phyloP scores from a whole-genome alignment of 2,888 invertebrate genomes.

The Heliconius aoede region DNA sequence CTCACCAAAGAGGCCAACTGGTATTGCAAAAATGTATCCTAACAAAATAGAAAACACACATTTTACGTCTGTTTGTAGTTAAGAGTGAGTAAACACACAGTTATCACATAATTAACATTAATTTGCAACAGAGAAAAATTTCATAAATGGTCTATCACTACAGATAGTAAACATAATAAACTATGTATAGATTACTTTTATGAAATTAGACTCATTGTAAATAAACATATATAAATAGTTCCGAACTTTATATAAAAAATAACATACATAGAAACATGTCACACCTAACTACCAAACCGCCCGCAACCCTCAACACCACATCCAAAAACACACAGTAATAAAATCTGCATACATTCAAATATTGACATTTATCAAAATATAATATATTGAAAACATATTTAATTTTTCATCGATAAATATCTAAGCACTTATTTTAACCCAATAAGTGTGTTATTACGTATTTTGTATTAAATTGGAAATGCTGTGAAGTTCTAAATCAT shows the following conservation, averaged over 20 bases:
- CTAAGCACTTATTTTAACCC: neutral
- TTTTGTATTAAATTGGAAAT: neutral
- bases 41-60: conserved; percentile 74
- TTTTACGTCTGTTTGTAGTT: conserved; percentile 53
- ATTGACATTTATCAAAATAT: neutral
- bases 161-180: neutral
- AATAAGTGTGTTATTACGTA: neutral
- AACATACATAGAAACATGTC: conserved; percentile 1
- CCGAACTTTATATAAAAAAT: neutral
- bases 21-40: conserved; percentile 82
- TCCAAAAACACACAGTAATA: neutral
- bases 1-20: conserved; percentile 83
- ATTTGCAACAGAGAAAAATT: neutral
- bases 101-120: neutral
- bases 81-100: neutral
- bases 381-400: neutral
- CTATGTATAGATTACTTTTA: neutral
- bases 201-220: conserved; percentile 17
- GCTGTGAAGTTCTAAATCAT: neutral
- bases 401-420: neutral
- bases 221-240: neutral
- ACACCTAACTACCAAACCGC: conserved; percentile 24
- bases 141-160: conserved; percentile 3
- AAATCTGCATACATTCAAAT: conserved; percentile 15
- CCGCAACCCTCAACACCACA: conserved; percentile 23